Conservation (phyloP, 2,888 invertebrate genomes). For the Opisthograptis luteolata region DNA sequence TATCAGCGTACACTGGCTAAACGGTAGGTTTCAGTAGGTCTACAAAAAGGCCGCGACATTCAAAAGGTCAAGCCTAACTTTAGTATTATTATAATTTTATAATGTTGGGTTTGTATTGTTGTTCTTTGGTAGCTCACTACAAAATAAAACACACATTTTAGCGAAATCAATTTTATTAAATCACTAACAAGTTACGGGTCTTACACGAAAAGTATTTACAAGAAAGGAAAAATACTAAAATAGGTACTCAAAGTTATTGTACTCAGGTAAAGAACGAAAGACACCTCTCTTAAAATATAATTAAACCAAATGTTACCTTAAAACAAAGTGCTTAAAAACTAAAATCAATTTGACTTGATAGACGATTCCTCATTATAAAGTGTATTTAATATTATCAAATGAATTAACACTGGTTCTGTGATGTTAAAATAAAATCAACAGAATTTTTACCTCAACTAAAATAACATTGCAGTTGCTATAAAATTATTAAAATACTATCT, state of each 20-base stretch:
- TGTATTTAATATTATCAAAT: constrained; percentile 1
- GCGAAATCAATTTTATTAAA: constrained; percentile 66
- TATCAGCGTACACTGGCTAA: too few relatives aligned
- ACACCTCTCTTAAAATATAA: constrained; percentile 50
- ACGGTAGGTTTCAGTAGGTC: too few relatives aligned
- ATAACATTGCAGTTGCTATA: background rate
- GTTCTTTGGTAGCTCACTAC: background rate
- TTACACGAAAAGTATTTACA: constrained; percentile 68
- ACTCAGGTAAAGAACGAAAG: constrained; percentile 62
- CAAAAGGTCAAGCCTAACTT: background rate
- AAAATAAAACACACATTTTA: constrained; percentile 51
- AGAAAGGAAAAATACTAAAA: constrained; percentile 53
- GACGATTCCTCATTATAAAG: constrained; percentile 5
- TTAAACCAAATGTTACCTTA: constrained; percentile 55
- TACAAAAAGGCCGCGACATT: too few relatives aligned
- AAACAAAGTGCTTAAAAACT: constrained; percentile 28
- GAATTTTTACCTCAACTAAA: constrained; percentile 1
- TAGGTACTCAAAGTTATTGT: constrained; percentile 57
- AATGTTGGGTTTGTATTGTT: background rate
- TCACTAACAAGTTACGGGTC: constrained; percentile 68
- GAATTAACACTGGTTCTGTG: constrained; percentile 18
- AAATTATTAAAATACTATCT: background rate
- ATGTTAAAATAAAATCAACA: constrained; percentile 13
- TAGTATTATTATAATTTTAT: background rate
- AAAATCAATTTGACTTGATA: constrained; percentile 27